phyloP scores from a whole-genome alignment of 2,797 vertebrate species.

The Hapalemur alaotrensis region DNA sequence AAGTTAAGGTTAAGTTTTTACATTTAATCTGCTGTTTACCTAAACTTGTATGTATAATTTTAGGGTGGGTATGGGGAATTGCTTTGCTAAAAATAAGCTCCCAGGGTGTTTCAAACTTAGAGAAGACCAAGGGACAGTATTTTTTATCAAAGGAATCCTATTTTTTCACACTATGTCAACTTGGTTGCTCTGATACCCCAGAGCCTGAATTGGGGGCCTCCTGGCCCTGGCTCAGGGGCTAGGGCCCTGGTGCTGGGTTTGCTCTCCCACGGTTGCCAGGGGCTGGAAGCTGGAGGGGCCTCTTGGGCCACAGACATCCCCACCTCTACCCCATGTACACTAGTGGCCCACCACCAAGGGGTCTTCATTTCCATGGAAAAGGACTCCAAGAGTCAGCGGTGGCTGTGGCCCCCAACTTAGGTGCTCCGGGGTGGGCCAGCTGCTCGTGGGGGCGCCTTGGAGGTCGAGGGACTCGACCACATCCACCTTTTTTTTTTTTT shows the following conservation, averaged over 20 bases:
- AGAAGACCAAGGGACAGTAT: conserved; percentile 79
- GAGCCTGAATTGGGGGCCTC: conserved; percentile 65
- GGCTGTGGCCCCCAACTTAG: conserved; percentile 72
- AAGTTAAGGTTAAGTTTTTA: conserved; percentile 89
- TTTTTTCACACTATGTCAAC: conserved; percentile 83
- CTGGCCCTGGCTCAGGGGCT: conserved; percentile 33
- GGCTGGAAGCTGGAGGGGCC: conserved; percentile 61
- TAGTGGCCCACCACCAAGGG: conserved; percentile 58
- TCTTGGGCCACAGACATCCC: conserved; percentile 56
- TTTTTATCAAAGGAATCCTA: conserved; percentile 86
- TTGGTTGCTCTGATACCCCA: conserved; percentile 76
- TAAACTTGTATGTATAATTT: conserved; percentile 86
- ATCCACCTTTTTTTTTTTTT: conserved; percentile 52
- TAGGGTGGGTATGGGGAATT: conserved; percentile 79
- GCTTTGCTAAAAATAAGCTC: conserved; percentile 84
- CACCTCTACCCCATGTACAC: conserved; percentile 54
- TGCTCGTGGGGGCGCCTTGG: conserved; percentile 55
- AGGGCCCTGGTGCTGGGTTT: conserved; percentile 68
- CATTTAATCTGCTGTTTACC: conserved; percentile 93
- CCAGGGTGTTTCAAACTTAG: conserved; percentile 70
- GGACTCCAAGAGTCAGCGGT: conserved; percentile 68
- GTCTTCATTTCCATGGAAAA: conserved; percentile 71
- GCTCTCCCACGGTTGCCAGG: conserved; percentile 51
- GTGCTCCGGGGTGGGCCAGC: conserved; percentile 74
- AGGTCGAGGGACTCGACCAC: conserved; percentile 56